Evolutionary conservation across 2,797 vertebrate genomes (phyloP), one percentile per base, ranked within the genome.

Genomic region (Ptychobarbus kaznakovi): DNA sequence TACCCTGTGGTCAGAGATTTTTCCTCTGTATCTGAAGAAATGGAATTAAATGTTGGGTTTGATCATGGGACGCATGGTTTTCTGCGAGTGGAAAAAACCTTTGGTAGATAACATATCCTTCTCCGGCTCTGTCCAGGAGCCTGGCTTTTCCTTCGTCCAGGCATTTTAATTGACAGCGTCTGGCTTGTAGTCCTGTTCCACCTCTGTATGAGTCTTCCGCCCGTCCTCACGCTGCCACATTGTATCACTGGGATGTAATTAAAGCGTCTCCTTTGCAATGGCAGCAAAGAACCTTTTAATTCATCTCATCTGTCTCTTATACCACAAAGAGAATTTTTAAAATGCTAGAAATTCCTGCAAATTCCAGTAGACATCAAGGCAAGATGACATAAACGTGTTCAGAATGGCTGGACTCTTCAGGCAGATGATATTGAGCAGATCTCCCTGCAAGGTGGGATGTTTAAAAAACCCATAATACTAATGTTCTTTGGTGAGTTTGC

Each of bases 111-210:
- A 79, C 66, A 70, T 79, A 25, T 79, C 68, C 51, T 38, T 72
- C 46, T 61, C 22, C 18, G 28, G 46, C 63, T 22, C 28, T 49
- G 66, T 65, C 44, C 63, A 63, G 66, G 46, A 84, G 73, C 56
- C 65, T 42, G 58, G 22, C 53, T 75, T 66, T 40, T 32, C 73
- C 69, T 42, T 72, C 63, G 35, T 22, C 40, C 25, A 58, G 78
- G 13, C 79, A 78, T 75, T 86, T 86, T 88, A 88, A 89, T 85
- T 88, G 85, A 88, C 83, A 81, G 61, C 22, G 5, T 42, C 58
- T 86, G 83, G 69, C 75, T 63, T 63, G 22, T 80, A 80, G 44
- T 66, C 74, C 65, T 78, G 56, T 76, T 86, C 58, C 42, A 51
- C 22, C 40, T n/a, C 80, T 25, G 65, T 78, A 73, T 51, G 69